Evolutionary conservation across 2,888 invertebrate genomes (phyloP).

Genomic region (Acanthopleura granulata): DNA sequence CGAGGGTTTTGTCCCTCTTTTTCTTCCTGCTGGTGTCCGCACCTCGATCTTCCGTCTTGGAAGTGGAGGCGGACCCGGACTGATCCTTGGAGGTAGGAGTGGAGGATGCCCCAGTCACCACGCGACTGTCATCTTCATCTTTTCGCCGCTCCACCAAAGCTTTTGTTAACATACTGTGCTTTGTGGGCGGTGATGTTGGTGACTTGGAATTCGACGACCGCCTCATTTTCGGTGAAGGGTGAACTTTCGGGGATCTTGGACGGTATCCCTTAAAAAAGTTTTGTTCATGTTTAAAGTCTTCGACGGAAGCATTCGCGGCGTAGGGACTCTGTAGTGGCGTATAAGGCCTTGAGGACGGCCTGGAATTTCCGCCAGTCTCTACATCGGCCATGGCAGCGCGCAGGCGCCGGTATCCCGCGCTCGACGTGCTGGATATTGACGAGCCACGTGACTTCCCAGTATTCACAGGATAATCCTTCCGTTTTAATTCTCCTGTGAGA

Average conservation of each 20-base stretch:
- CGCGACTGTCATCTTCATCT: slow-evolving; percentile 31
- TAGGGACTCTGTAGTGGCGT: slow-evolving; percentile 50
- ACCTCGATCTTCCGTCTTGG: neutral
- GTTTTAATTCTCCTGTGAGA: slow-evolving; percentile 41
- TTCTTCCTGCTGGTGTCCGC: neutral
- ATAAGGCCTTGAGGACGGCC: slow-evolving; percentile 46
- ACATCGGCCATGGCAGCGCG: slow-evolving; percentile 40
- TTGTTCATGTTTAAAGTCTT: slow-evolving; percentile 42
- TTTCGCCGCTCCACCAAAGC: slow-evolving; percentile 37
- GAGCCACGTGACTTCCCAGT: slow-evolving; percentile 40
- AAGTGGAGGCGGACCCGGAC: slow-evolving; percentile 2
- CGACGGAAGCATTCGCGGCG: slow-evolving; percentile 41
- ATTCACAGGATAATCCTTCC: slow-evolving; percentile 22
- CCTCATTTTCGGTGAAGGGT: slow-evolving; percentile 47
- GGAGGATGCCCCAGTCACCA: slow-evolving; percentile 36
- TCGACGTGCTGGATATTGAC: slow-evolving; percentile 46
- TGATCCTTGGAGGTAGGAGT: slow-evolving; percentile 12
- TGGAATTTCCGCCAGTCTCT: slow-evolving; percentile 42
- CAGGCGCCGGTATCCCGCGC: slow-evolving; percentile 31
- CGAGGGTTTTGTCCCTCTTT: neutral
- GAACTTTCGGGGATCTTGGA: slow-evolving; percentile 51
- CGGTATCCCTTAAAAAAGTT: slow-evolving; percentile 45
- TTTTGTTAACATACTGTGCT: slow-evolving; percentile 46
- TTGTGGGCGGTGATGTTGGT: slow-evolving; percentile 37
- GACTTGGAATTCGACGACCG: slow-evolving; percentile 30